phyloP scores from a whole-genome alignment of 2,888 invertebrate species.

The Harmothoe impar region DNA sequence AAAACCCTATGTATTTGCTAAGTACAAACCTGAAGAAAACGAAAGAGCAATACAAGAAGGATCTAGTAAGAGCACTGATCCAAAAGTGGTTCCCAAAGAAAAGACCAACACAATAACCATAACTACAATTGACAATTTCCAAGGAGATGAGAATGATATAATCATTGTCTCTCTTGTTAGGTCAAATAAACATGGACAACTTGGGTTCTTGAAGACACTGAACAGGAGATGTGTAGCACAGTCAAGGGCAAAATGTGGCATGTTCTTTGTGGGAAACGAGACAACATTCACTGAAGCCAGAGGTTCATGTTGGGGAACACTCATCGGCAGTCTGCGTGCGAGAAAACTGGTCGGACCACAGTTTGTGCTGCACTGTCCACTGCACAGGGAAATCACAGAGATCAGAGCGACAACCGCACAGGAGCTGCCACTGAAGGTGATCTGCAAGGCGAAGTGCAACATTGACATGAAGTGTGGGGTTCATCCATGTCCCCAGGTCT shows the following conservation, averaged over 20 bases:
- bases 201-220: slow-evolving; percentile 78
- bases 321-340: slow-evolving; percentile 43
- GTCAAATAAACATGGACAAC: slow-evolving; percentile 73
- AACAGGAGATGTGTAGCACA: slow-evolving; percentile 81
- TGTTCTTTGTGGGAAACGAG: slow-evolving; percentile 68
- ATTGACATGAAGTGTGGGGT: slow-evolving; percentile 48
- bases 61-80: neutral
- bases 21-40: neutral
- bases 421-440: slow-evolving; percentile 38
- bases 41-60: neutral
- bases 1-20: neutral
- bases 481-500: slow-evolving; percentile 53
- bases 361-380: slow-evolving; percentile 63
- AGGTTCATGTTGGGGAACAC: neutral
- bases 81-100: neutral
- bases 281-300: slow-evolving; percentile 48
- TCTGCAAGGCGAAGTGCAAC: slow-evolving; percentile 63
- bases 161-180: slow-evolving; percentile 76
- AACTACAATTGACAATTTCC: slow-evolving; percentile 74
- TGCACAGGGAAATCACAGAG: slow-evolving; percentile 60
- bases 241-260: slow-evolving; percentile 70
- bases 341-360: slow-evolving; percentile 1
- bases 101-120: slow-evolving; percentile 27
- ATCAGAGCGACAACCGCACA: slow-evolving; percentile 64
- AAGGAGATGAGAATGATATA: slow-evolving; percentile 78